Conservation (phyloP, 2,113 vertebrate genomes). For the Gopherus flavomarginatus region DNA sequence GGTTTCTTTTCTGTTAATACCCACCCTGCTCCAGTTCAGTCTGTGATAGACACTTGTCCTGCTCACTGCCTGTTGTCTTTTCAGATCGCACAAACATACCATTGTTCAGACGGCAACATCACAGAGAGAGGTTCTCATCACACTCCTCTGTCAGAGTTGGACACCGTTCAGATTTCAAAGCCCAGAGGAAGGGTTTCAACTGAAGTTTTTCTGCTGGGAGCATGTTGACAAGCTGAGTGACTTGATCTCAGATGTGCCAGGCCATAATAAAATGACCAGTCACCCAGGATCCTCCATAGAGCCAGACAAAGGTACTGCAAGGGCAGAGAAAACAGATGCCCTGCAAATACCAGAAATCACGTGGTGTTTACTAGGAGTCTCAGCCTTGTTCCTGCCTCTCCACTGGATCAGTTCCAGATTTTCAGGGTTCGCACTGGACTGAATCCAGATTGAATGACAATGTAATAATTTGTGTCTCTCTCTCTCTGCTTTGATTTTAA, state of each 20-base stretch:
- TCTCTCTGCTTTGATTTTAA: constrained; percentile 37
- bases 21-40: background rate
- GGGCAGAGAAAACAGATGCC: constrained; percentile 54
- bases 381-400: constrained; percentile 6
- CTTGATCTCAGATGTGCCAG: constrained; percentile 43
- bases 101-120: constrained; percentile 50
- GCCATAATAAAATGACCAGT: constrained; percentile 30
- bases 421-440: constrained; percentile 42
- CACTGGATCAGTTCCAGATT: constrained; percentile 25
- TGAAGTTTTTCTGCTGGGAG: constrained; percentile 43
- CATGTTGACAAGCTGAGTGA: constrained; percentile 47
- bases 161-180: constrained; percentile 45
- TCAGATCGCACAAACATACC: constrained; percentile 38
- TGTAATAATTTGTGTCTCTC: constrained; percentile 9
- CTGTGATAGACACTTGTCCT: background rate
- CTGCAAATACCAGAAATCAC: constrained; percentile 64
- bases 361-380: constrained; percentile 52
- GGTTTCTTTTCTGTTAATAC: background rate
- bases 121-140: background rate
- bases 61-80: background rate
- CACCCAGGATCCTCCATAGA: constrained; percentile 60
- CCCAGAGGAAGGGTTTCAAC: constrained; percentile 45
- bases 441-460: constrained; percentile 57
- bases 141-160: constrained; percentile 37
- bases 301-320: constrained; percentile 25